phyloP scores from a whole-genome alignment of 2,113 vertebrate species.

The Salvator merianae region DNA sequence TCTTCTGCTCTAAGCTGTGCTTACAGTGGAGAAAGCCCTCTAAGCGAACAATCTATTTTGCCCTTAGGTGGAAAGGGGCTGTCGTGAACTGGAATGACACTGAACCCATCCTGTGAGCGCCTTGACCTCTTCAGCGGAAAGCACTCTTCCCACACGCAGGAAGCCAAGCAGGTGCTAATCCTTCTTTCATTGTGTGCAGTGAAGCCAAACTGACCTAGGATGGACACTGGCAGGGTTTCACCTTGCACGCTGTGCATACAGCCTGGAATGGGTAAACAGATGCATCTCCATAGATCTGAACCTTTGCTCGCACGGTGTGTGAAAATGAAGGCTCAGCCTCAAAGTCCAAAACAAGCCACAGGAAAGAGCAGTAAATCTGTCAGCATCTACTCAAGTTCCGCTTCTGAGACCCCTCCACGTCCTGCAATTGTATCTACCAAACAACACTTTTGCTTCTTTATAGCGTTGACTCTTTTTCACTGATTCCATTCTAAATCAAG shows the following conservation, averaged over 20 bases:
- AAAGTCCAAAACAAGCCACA: constrained; percentile 40
- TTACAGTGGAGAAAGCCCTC: neutral
- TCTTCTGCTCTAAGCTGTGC: neutral
- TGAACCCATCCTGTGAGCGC: constrained; percentile 89
- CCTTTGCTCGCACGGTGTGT: constrained; percentile 22
- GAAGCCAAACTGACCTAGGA: constrained; percentile 20
- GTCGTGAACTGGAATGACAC: constrained; percentile 89
- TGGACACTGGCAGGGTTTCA: constrained; percentile 38
- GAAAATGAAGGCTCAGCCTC: constrained; percentile 27
- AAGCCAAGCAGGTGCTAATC: constrained; percentile 4
- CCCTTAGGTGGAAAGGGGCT: constrained; percentile 87
- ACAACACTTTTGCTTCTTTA: constrained; percentile 33
- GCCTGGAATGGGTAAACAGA: constrained; percentile 29
- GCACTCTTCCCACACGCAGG: constrained; percentile 48
- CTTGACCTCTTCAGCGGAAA: constrained; percentile 23
- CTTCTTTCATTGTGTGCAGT: neutral
- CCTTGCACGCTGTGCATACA: constrained; percentile 1
- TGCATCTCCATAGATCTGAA: neutral
- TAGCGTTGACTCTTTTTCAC: neutral
- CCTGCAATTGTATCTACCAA: constrained; percentile 59
- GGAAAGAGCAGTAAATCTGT: constrained; percentile 51
- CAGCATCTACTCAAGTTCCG: constrained; percentile 24
- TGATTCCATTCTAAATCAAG: neutral
- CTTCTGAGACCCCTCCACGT: constrained; percentile 49
- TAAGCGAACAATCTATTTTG: constrained; percentile 6